A percentile compares a stretch with the other conserved stretches of the same genome.
Conservation (phyloP, 1,140 invertebrate genomes). For the Dolichoris vasculosae region DNA sequence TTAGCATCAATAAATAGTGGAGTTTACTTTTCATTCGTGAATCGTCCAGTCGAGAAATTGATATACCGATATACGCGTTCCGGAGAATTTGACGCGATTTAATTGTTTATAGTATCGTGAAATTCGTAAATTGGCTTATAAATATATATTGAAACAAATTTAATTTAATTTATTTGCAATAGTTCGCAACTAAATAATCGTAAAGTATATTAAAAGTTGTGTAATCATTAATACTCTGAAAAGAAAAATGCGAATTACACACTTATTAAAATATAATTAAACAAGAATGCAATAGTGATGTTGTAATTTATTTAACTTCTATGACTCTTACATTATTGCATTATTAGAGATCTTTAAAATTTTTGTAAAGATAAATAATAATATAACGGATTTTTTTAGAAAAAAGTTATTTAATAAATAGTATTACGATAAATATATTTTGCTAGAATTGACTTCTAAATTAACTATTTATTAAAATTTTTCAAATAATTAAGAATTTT, state of each 20-base stretch:
- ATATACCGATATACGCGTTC: not conserved
- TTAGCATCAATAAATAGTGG: not conserved
- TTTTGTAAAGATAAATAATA: not conserved
- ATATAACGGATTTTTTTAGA: not conserved
- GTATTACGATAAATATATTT: not conserved
- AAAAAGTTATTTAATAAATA: not conserved
- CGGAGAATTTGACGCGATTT: not conserved
- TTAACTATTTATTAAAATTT: too few species aligned
- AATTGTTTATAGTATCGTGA: not conserved
- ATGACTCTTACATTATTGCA: too few species aligned
- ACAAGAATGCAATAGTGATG: not conserved
- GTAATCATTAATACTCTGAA: not conserved
- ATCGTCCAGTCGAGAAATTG: not conserved
- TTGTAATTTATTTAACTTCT: not conserved
- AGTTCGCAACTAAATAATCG: not conserved
- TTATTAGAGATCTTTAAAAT: too few species aligned
- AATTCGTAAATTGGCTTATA: not conserved
- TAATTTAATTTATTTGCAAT: not conserved
- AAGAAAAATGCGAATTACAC: not conserved
- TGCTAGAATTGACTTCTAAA: too few species aligned
- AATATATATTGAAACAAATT: not conserved
- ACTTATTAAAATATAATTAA: not conserved
- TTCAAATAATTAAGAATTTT: too few species aligned
- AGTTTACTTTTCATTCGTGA: constrained; percentile 12
- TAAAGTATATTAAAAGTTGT: not conserved